phyloP scores from a whole-genome alignment of 2,888 invertebrate species.

The Lepidochitona cinerea region DNA sequence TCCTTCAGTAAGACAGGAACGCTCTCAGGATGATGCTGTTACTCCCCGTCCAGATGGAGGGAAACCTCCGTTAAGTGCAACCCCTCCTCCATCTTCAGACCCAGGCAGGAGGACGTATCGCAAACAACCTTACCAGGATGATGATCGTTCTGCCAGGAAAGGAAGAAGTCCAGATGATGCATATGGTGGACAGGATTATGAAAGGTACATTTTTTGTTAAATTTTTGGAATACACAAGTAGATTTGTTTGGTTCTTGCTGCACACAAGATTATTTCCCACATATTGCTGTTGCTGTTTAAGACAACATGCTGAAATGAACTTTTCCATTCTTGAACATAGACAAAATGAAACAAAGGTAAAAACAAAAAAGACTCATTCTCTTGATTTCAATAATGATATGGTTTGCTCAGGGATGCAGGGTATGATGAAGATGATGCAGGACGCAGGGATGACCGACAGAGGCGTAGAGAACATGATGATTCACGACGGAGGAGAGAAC shows the following conservation, averaged over 20 bases:
- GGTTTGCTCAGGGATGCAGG: too few relatives aligned
- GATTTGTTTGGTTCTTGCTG: neutral
- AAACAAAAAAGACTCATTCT: too few relatives aligned
- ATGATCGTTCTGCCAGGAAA: slow-evolving; percentile 21
- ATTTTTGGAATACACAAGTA: neutral
- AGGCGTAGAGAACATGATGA: slow-evolving; percentile 34
- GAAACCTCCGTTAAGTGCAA: slow-evolving; percentile 39
- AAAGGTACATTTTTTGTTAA: neutral
- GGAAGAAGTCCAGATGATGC: neutral
- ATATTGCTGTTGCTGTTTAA: too few relatives aligned
- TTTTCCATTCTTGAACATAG: too few relatives aligned
- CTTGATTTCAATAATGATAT: too few relatives aligned
- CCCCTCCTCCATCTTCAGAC: slow-evolving; percentile 41
- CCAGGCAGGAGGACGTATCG: neutral
- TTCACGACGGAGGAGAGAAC: slow-evolving; percentile 21
- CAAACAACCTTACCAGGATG: slow-evolving; percentile 14
- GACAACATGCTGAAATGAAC: too few relatives aligned
- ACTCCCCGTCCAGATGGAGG: slow-evolving; percentile 24
- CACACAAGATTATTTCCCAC: too few relatives aligned
- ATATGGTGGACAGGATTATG: neutral
- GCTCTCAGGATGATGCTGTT: neutral
- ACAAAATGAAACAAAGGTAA: too few relatives aligned
- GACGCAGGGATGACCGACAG: neutral
- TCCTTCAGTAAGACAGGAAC: neutral
- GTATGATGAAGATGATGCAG: neutral